Conservation (phyloP, 2,888 invertebrate species). For the Hofmannophila pseudospretella region DNA sequence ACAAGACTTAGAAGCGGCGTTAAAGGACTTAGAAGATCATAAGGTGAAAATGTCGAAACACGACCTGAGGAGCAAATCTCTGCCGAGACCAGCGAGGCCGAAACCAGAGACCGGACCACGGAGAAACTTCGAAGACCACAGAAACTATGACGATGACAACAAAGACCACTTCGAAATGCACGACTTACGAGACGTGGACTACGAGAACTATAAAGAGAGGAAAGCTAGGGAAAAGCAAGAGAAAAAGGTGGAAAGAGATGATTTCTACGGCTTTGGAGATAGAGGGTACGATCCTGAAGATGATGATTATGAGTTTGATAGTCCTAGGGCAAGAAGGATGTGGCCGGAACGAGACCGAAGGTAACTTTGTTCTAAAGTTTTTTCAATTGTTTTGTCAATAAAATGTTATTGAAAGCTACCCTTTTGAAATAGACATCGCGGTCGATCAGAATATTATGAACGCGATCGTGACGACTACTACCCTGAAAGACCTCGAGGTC, state of each 20-base stretch:
- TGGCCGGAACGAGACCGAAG: conserved; percentile 38
- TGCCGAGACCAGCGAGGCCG: conserved; percentile 53
- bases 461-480: conserved; percentile 42
- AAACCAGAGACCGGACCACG: conserved; percentile 51
- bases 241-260: conserved; percentile 39
- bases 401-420: no score
- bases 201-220: conserved; percentile 71
- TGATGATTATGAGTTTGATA: conserved; percentile 61
- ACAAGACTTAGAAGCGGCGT: conserved; percentile 63
- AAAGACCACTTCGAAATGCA: conserved; percentile 67
- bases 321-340: conserved; percentile 36
- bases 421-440: conserved; percentile 38
- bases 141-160: conserved; percentile 48
- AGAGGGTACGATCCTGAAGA: conserved; percentile 65
- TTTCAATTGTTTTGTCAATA: not conserved
- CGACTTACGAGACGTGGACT: conserved; percentile 62
- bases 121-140: conserved; percentile 46
- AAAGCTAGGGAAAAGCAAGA: conserved; percentile 48
- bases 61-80: conserved; percentile 55
- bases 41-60: conserved; percentile 44
- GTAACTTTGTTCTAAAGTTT: conserved; percentile 22
- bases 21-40: conserved; percentile 58
- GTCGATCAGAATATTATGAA: conserved; percentile 54
- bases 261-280: conserved; percentile 39
- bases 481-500: conserved; percentile 32